Percentiles rank a stretch among this genome's conserved stretches.
Evolutionary conservation across 2,888 invertebrate species (phyloP).

Genomic region (Cryptocephalus moraei): DNA sequence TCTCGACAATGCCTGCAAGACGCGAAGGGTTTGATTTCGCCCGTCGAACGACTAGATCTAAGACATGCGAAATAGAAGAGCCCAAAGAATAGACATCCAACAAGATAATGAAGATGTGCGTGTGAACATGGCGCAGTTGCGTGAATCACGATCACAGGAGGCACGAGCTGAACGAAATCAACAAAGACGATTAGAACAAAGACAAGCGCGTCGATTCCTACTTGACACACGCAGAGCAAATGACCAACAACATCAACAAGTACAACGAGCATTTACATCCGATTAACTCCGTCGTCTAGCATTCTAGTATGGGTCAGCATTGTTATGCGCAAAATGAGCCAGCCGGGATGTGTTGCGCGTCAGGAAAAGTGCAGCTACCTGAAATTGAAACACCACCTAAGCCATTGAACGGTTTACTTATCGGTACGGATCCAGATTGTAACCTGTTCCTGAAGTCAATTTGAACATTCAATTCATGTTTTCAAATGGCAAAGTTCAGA

Average conservation of each 20-base stretch:
- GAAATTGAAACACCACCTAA: neutral
- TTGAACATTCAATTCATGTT: neutral
- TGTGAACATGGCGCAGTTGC: too few species aligned
- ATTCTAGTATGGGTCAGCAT: slow-evolving; percentile 1
- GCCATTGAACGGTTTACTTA: too few species aligned
- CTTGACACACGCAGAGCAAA: too few species aligned
- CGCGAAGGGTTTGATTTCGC: slow-evolving; percentile 2
- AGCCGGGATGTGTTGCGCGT: slow-evolving; percentile 4
- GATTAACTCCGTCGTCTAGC: too few species aligned
- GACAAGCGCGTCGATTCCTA: neutral
- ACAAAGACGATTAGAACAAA: slow-evolving; percentile 1
- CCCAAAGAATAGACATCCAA: too few species aligned
- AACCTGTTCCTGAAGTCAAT: neutral
- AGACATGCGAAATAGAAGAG: too few species aligned
- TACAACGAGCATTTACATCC: neutral
- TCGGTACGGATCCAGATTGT: neutral
- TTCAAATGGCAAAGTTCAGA: neutral
- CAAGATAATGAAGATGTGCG: too few species aligned
- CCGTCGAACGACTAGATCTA: neutral
- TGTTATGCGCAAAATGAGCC: slow-evolving; percentile 2
- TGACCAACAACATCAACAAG: slow-evolving; percentile 1
- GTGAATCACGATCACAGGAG: too few species aligned
- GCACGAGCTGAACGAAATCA: too few species aligned
- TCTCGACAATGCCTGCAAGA: too few species aligned
- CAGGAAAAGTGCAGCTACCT: neutral